Conservation (phyloP, 2,888 invertebrate species). For the Pilophorus perplexus region DNA sequence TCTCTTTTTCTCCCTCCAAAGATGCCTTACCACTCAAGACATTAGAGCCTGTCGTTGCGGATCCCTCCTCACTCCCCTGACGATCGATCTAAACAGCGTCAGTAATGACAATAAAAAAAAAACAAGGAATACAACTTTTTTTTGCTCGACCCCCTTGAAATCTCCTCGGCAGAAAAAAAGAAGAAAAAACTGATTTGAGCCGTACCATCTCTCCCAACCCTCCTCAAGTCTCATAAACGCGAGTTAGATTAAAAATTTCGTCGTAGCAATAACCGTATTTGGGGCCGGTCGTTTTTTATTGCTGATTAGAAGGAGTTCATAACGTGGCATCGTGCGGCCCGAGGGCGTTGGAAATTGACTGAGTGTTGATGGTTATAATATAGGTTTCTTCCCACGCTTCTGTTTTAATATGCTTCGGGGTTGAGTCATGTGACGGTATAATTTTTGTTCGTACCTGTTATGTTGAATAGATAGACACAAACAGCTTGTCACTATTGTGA, state of each 20-base stretch:
- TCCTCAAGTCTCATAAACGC: slow-evolving; percentile 28
- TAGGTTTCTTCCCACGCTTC: too few relatives aligned
- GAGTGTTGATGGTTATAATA: background rate
- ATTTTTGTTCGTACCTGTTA: too few relatives aligned
- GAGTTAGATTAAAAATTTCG: slow-evolving; percentile 39
- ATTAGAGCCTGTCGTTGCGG: slow-evolving; percentile 27
- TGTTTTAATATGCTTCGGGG: too few relatives aligned
- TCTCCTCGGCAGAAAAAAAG: slow-evolving; percentile 23
- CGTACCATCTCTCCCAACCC: too few relatives aligned
- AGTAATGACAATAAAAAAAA: slow-evolving; percentile 40
- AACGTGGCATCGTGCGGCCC: slow-evolving; percentile 26
- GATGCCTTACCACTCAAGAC: slow-evolving; percentile 23
- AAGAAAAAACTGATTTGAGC: slow-evolving; percentile 26
- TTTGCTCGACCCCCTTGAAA: background rate
- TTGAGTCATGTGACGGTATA: too few relatives aligned
- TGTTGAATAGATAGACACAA: too few relatives aligned
- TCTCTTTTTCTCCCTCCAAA: background rate
- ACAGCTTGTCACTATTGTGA: too few relatives aligned
- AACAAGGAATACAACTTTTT: slow-evolving; percentile 37
- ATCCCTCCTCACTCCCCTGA: slow-evolving; percentile 26
- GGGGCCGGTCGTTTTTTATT: slow-evolving; percentile 32
- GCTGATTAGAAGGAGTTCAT: slow-evolving; percentile 36
- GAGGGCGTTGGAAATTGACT: background rate
- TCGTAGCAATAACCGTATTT: slow-evolving; percentile 39
- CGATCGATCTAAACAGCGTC: slow-evolving; percentile 37